A percentile compares a stretch with the other conserved stretches of the same genome.
Conservation (phyloP, 2,888 invertebrate genomes). For the Epinotia ramella region DNA sequence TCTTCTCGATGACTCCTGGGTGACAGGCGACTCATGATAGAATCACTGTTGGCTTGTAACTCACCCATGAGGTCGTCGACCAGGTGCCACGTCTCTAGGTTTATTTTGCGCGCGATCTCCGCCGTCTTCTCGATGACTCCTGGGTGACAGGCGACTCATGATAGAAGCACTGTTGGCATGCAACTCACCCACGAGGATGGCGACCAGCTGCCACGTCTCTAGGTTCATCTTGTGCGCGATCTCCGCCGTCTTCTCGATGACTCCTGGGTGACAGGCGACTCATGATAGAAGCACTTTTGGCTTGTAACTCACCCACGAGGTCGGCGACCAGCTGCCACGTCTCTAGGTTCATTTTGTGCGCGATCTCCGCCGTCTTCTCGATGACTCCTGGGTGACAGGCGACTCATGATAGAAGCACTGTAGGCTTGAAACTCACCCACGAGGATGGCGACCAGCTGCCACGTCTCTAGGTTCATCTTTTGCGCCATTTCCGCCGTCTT, state of each 20-base stretch:
- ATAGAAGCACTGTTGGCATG: neutral
- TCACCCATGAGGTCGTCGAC: conserved; percentile 93
- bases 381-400: neutral
- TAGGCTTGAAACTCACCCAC: conserved; percentile 86
- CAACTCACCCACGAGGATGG: no score
- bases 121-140: conserved; percentile 85
- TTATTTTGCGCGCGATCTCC: conserved; percentile 88
- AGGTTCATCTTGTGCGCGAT: no score
- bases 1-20: neutral
- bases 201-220: no score
- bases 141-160: conserved; percentile 61
- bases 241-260: neutral
- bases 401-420: neutral
- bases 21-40: neutral
- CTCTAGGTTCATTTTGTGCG: no score
- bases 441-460: conserved; percentile 94
- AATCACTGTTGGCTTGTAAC: conserved; percentile 45
- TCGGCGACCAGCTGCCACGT: no score
- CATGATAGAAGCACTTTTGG: neutral
- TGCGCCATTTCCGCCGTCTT: conserved; percentile 87
- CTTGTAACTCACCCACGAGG: no score
- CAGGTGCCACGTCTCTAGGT: conserved; percentile 93
- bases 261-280: no score
- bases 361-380: no score
- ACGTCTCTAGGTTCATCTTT: conserved; percentile 92